Evolutionary conservation across 2,113 vertebrate species (phyloP).

Genomic region (Chelonoidis abingdonii): DNA sequence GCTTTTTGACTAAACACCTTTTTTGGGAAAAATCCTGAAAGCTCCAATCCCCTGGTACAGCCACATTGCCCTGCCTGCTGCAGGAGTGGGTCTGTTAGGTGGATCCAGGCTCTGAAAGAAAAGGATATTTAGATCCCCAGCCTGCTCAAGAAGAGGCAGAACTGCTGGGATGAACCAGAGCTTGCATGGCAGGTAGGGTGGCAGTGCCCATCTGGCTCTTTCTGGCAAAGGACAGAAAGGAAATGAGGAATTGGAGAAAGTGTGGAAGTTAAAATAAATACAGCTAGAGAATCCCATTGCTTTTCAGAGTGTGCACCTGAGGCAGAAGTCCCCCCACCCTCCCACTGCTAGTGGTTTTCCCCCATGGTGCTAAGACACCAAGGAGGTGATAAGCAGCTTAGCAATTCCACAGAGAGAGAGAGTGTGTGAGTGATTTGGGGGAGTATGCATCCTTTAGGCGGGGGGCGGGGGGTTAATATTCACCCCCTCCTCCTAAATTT

Average conservation of each 20-base stretch:
- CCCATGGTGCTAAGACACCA: neutral
- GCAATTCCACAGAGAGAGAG: too few relatives aligned
- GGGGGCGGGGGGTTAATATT: neutral
- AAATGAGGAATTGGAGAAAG: neutral
- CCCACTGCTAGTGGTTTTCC: neutral
- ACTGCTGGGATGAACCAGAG: too few relatives aligned
- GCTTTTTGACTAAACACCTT: neutral
- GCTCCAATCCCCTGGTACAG: slow-evolving; percentile 45
- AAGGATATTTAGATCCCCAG: neutral
- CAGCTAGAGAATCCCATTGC: neutral
- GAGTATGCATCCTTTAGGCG: neutral
- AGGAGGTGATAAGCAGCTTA: neutral
- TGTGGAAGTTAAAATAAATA: neutral
- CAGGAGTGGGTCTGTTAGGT: neutral
- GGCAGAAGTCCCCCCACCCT: too few relatives aligned
- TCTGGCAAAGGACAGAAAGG: too few relatives aligned
- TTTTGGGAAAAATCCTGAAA: slow-evolving; percentile 55
- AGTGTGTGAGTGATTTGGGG: neutral
- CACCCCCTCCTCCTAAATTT: neutral
- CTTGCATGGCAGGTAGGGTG: too few relatives aligned
- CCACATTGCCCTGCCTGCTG: neutral
- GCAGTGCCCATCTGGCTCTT: too few relatives aligned
- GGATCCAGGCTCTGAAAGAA: accelerated
- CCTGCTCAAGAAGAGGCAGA: neutral
- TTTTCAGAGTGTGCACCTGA: neutral